Evolutionary conservation across 2,113 vertebrate genomes (phyloP), one percentile per base, ranked within the genome.

Genomic region (Promerops cafer): DNA sequence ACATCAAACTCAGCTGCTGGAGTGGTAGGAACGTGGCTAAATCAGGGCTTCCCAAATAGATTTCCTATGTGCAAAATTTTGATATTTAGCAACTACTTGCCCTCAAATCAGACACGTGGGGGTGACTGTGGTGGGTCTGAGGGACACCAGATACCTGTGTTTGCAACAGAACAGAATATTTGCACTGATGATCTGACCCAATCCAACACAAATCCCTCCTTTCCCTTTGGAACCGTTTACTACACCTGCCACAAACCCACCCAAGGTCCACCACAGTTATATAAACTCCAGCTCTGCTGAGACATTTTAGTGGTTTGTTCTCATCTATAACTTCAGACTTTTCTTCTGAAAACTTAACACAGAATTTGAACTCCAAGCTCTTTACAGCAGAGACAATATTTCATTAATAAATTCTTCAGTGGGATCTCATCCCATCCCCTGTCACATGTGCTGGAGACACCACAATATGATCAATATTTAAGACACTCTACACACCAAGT

Each of bases 61-160:
- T 45, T 66, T n/a, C 33, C 13, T 16, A 12, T 0, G 0, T 52
- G 45, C 9, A 60, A 54, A 64, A 42, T 24, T 26, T 22, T 40
- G 26, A 4, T 28, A 17, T 37, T 87, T 35, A 18, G 39, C 27
- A 83, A 47, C 15, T 64, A 21, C 63, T 77, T 57, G 30, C 22
- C 35, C 16, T 70, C 2, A 1, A 31, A 35, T 74, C 22, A 69
- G 27, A 13, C 28, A 3, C 0, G 0, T 7, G 23, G 7, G 16
- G 23, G 31, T 24, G 83, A 3, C 22, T 6, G 7, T 33, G 47
- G 19, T 20, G 31, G 21, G 18, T 33, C 53, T 64, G 50, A 13
- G 6, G 31, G 37, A n/a, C 22, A 61, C 3, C 9, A 2, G 26
- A 24, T 2, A 0, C 8, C 27, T 28, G 13, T 22, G 44, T 30